These are phyloP conservation scores for Montipora foliosa DNA, from an alignment of 64 coral and sea anemone species.

Conservation along the genomic window DNA sequence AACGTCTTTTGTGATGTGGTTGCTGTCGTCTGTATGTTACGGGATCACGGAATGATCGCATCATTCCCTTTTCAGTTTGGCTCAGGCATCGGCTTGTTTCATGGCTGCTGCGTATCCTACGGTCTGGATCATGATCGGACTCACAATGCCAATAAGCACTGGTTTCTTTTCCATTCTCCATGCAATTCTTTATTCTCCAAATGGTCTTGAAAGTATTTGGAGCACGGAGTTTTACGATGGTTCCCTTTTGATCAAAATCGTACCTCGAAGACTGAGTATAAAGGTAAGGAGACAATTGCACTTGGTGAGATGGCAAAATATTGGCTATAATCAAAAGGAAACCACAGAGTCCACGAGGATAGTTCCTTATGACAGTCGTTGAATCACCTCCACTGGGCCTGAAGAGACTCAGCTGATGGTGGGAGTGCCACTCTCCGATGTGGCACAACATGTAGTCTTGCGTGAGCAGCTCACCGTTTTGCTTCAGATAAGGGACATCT, in stretches of 20 bases:
- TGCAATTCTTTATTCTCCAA: neutral
- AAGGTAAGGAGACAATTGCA: constrained; percentile 54
- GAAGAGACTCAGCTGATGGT: constrained; percentile 64
- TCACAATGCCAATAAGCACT: neutral
- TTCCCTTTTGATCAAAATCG: neutral
- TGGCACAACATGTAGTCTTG: constrained; percentile 78
- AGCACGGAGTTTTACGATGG: neutral
- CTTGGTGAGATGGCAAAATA: neutral
- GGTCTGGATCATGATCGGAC: neutral
- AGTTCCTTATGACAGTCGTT: constrained; percentile 61
- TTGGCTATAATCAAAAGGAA: constrained; percentile 82
- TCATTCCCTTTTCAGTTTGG: neutral
- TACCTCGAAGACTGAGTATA: constrained; percentile 33
- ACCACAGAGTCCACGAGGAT: constrained; percentile 54
- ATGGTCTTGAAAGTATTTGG: neutral
- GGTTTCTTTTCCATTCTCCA: neutral
- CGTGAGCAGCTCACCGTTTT: constrained; percentile 65
- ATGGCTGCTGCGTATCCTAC: neutral
- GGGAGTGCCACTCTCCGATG: constrained; percentile 93
- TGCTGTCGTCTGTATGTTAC: neutral
- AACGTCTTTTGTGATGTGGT: neutral
- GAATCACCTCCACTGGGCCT: constrained; percentile 70
- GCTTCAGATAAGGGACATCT: constrained; percentile 75
- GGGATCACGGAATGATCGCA: neutral
- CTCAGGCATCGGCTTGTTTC: too few species aligned